These are phyloP conservation scores for Scaeva pyrastri DNA, from an alignment of 2,888 invertebrate species.

Conservation along the genomic window DNA sequence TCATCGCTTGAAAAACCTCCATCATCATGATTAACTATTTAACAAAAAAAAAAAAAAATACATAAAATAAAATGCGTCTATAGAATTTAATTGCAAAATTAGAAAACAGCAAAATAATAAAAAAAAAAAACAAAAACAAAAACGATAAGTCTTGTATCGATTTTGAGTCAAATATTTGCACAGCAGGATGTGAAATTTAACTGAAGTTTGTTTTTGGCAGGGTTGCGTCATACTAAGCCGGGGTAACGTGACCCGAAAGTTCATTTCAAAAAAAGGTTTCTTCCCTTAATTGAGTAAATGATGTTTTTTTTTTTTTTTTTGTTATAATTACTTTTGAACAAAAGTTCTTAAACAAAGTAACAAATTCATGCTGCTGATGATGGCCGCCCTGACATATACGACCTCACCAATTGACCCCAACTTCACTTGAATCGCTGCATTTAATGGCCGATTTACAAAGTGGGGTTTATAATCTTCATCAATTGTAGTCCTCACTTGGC, in stretches of 20 bases:
- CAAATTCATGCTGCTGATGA: background rate
- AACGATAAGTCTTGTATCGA: constrained; percentile 30
- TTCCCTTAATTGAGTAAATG: background rate
- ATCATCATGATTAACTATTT: constrained; percentile 24
- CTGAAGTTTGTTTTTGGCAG: background rate
- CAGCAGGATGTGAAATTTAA: constrained; percentile 18
- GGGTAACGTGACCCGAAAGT: background rate
- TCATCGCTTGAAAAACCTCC: background rate
- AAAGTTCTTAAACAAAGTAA: constrained; percentile 15
- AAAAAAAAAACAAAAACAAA: constrained; percentile 16
- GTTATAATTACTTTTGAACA: background rate
- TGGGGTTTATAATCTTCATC: constrained; percentile 30
- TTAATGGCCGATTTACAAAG: constrained; percentile 1
- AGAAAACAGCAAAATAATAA: too few species aligned
- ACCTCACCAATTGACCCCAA: constrained; percentile 64
- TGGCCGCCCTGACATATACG: constrained; percentile 42
- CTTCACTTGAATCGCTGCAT: constrained; percentile 54
- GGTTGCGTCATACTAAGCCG: background rate
- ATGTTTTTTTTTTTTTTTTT: background rate
- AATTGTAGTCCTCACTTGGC: constrained; percentile 34
- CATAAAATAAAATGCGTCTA: constrained; percentile 23
- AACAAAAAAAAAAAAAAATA: background rate
- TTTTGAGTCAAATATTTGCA: constrained; percentile 32
- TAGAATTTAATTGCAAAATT: constrained; percentile 59
- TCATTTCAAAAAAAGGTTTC: background rate